A percentile compares a stretch with the other conserved stretches of the same genome.
These are phyloP conservation scores for Corella eumyota DNA, from an alignment of 23 tunicate genomes.

Conservation along the genomic window DNA sequence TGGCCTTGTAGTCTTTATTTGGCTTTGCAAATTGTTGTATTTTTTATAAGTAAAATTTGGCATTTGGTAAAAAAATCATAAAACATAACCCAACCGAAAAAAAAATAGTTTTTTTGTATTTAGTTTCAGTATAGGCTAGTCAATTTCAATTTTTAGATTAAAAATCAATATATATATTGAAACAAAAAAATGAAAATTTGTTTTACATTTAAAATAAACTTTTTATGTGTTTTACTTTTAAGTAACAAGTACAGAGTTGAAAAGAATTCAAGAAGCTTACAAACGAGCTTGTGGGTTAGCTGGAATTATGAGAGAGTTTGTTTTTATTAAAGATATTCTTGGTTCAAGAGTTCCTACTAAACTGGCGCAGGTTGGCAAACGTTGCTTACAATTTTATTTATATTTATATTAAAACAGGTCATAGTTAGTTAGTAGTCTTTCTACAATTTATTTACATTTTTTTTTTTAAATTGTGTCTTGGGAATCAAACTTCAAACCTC, in stretches of 20 bases:
- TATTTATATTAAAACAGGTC: neutral
- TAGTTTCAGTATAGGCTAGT: no score
- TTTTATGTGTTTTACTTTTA: conserved; percentile 4
- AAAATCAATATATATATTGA: no score
- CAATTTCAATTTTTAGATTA: no score
- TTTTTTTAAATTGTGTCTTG: neutral
- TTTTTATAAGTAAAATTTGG: no score
- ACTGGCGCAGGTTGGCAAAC: conserved; percentile 72
- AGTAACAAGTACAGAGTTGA: conserved; percentile 58
- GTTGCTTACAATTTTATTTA: neutral
- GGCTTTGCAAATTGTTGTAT: no score
- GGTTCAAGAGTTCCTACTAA: conserved; percentile 83
- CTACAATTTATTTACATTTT: neutral
- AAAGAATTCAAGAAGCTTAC: conserved; percentile 76
- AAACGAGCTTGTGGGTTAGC: conserved; percentile 77
- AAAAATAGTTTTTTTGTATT: no score
- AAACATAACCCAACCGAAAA: no score
- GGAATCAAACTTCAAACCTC: neutral
- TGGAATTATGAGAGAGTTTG: conserved; percentile 42
- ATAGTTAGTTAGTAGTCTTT: neutral
- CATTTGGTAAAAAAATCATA: no score
- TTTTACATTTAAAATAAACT: neutral
- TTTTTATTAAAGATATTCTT: conserved; percentile 63
- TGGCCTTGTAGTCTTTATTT: no score
- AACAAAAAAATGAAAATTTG: no score